Percentiles rank a stretch among this genome's conserved stretches.
These are phyloP conservation scores for Belgica antarctica DNA, from an alignment of 2,888 invertebrate species.

Conservation along the genomic window DNA sequence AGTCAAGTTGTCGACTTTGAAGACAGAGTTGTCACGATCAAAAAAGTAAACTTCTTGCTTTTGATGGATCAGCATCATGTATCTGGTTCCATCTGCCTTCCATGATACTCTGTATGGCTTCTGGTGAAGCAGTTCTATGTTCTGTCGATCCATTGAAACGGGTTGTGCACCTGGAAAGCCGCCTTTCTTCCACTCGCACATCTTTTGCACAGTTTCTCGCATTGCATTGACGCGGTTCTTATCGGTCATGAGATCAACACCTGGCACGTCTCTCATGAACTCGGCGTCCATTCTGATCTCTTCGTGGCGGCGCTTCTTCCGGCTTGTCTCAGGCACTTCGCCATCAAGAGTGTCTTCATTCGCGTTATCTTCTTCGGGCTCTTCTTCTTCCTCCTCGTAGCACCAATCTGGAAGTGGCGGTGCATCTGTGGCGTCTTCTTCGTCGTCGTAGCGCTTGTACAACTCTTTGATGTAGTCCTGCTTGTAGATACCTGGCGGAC, in stretches of 20 bases:
- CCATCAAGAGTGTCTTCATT: constrained; percentile 21
- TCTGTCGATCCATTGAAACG: constrained; percentile 87
- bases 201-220: constrained; percentile 71
- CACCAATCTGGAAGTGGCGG: constrained; percentile 88
- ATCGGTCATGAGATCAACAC: constrained; percentile 71
- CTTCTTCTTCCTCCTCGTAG: constrained; percentile 59
- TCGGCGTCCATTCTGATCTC: constrained; percentile 62
- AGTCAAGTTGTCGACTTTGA: constrained; percentile 73
- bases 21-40: constrained; percentile 92
- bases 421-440: constrained; percentile 64
- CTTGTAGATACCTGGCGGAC: constrained; percentile 97
- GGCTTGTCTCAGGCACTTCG: constrained; percentile 42
- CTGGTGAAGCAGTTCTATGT: constrained; percentile 70
- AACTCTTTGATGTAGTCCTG: constrained; percentile 89
- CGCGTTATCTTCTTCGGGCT: constrained; percentile 48
- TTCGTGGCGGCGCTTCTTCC: constrained; percentile 59
- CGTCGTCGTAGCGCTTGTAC: constrained; percentile 76
- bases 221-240: constrained; percentile 57
- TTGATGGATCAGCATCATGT: constrained; percentile 93
- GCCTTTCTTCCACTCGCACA: constrained; percentile 74
- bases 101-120: constrained; percentile 95
- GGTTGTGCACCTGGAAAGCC: constrained; percentile 98
- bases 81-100: constrained; percentile 98
- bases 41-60: constrained; percentile 85
- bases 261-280: constrained; percentile 86